Conservation (phyloP, 2,113 vertebrate species). For the Panthera uncia region DNA sequence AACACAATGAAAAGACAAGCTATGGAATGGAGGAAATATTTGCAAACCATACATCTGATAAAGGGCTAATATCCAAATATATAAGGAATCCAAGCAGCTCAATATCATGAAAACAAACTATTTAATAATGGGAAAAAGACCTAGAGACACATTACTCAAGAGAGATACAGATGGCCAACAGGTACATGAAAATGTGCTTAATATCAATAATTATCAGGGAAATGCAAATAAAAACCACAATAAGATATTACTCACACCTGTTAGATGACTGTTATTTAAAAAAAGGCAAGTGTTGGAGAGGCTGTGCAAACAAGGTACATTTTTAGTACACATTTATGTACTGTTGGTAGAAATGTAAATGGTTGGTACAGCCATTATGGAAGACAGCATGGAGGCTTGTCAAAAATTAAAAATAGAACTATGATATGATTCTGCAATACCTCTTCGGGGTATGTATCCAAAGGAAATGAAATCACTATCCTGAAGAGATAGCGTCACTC, state of each 20-base stretch:
- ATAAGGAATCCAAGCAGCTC: not conserved
- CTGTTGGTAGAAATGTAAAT: not conserved
- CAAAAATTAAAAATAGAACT: not conserved
- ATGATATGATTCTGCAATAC: not conserved
- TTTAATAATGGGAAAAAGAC: not conserved
- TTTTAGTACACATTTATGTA: not conserved
- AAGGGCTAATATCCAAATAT: not conserved
- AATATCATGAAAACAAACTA: not conserved
- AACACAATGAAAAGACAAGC: not conserved
- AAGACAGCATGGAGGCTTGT: not conserved
- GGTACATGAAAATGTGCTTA: too few relatives aligned
- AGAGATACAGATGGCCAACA: too few relatives aligned
- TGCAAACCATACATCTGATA: not conserved
- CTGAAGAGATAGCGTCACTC: not conserved
- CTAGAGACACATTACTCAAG: not conserved
- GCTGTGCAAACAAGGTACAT: not conserved
- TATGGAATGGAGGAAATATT: not conserved
- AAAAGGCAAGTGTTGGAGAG: not conserved
- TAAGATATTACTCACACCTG: too few relatives aligned
- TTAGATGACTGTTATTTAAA: too few relatives aligned
- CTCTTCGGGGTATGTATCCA: not conserved
- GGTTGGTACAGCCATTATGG: not conserved
- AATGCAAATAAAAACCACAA: too few relatives aligned
- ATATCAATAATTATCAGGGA: too few relatives aligned
- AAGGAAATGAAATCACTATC: not conserved